phyloP scores from a whole-genome alignment of 1,140 invertebrate species.

The Xylocopa sonorina region DNA sequence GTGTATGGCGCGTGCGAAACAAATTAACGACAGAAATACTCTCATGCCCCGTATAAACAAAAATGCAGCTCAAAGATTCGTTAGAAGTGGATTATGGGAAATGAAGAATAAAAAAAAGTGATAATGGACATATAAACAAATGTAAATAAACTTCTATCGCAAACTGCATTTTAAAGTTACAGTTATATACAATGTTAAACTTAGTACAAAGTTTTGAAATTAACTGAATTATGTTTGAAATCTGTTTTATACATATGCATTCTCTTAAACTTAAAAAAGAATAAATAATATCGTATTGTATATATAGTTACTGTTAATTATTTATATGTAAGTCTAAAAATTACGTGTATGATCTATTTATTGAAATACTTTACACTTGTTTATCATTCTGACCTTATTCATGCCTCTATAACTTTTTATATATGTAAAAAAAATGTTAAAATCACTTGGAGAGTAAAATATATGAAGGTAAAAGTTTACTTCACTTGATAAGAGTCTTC shows the following conservation, averaged over 20 bases:
- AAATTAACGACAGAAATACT: slow-evolving; percentile 77
- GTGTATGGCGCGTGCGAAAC: slow-evolving; percentile 78
- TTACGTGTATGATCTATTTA: background rate
- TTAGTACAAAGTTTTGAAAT: background rate
- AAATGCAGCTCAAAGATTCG: slow-evolving; percentile 78
- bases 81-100: slow-evolving; percentile 79
- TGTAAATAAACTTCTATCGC: background rate
- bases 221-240: background rate
- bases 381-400: background rate
- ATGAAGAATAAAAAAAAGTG: slow-evolving; percentile 44
- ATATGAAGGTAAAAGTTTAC: no score
- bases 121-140: slow-evolving; percentile 1
- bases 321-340: background rate
- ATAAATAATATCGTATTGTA: background rate
- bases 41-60: slow-evolving; percentile 78
- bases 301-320: background rate
- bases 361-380: background rate
- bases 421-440: slow-evolving; percentile 2
- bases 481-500: no score
- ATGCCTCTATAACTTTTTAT: background rate
- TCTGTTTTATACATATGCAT: no score
- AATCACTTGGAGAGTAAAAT: no score
- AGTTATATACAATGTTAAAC: background rate
- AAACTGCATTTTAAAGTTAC: no score
- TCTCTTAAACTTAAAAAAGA: no score